Conservation (phyloP, 2,797 vertebrate species). For the Anniella stebbinsi region DNA sequence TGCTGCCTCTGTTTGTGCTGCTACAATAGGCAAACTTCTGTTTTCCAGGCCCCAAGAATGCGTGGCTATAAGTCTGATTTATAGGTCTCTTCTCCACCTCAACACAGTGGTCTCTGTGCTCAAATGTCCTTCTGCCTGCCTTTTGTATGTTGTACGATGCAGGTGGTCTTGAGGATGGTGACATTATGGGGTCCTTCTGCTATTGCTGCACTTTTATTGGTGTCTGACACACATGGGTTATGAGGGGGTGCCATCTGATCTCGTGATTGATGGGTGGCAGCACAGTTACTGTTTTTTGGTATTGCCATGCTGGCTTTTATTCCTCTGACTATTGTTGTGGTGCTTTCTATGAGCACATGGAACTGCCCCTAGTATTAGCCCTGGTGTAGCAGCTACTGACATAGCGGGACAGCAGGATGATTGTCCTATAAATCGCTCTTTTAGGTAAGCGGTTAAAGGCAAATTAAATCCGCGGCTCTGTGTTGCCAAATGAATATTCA, state of each 20-base stretch:
- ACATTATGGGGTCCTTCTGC: background rate
- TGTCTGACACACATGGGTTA: background rate
- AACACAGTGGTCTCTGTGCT: background rate
- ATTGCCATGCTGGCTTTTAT: background rate
- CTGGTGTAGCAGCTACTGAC: background rate
- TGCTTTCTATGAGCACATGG: background rate
- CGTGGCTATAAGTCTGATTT: background rate
- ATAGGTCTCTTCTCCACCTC: background rate
- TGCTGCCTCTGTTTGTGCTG: background rate
- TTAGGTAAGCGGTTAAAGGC: conserved; percentile 25
- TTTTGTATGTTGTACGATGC: background rate
- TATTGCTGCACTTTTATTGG: background rate
- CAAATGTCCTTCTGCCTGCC: background rate
- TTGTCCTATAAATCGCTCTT: conserved; percentile 5
- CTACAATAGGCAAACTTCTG: background rate
- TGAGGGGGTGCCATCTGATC: background rate
- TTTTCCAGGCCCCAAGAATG: background rate
- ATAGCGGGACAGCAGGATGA: background rate
- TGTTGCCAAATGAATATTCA: conserved; percentile 36
- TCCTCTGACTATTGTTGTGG: background rate
- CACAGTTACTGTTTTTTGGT: background rate
- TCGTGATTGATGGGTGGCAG: background rate
- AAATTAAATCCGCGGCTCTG: conserved; percentile 53
- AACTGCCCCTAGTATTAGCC: background rate
- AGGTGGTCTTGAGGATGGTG: background rate